Evolutionary conservation across 2,888 invertebrate genomes (phyloP).

Genomic region (Catotricha subobsoleta): DNA sequence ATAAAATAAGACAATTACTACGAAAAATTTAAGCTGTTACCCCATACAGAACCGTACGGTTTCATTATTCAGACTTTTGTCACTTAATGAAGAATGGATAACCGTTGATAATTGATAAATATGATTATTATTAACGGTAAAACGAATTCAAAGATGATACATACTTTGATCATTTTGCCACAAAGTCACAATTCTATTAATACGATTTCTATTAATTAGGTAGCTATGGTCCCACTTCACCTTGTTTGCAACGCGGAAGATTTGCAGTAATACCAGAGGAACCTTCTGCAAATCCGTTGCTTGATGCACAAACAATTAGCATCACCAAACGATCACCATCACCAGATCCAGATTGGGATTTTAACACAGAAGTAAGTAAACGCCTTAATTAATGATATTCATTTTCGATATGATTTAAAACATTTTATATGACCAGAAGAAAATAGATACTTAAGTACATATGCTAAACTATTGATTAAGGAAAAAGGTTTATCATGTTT

Average conservation of each 20-base stretch:
- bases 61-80: not conserved
- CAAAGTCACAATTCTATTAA: not conserved
- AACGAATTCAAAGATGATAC: not conserved
- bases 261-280: conserved; percentile 33
- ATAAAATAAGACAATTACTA: no score
- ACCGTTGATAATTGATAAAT: not conserved
- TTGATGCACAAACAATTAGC: conserved; percentile 11
- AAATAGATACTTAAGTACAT: no score
- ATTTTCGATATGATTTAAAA: no score
- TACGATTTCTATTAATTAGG: conserved; percentile 17
- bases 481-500: no score
- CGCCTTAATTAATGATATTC: no score
- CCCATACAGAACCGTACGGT: no score
- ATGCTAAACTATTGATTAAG: no score
- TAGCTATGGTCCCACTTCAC: conserved; percentile 28
- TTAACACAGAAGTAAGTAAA: conserved; percentile 23
- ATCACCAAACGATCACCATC: conserved; percentile 20
- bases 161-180: not conserved
- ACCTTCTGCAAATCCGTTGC: conserved; percentile 26
- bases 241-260: conserved; percentile 27
- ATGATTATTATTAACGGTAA: no score
- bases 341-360: conserved; percentile 31
- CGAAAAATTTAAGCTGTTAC: no score
- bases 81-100: not conserved
- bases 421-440: no score